Evolutionary conservation across 37 sponge, comb jelly and placozoan genomes (phyloP), one percentile per base, ranked within the genome.

Genomic region (Tethya wilhelma): DNA sequence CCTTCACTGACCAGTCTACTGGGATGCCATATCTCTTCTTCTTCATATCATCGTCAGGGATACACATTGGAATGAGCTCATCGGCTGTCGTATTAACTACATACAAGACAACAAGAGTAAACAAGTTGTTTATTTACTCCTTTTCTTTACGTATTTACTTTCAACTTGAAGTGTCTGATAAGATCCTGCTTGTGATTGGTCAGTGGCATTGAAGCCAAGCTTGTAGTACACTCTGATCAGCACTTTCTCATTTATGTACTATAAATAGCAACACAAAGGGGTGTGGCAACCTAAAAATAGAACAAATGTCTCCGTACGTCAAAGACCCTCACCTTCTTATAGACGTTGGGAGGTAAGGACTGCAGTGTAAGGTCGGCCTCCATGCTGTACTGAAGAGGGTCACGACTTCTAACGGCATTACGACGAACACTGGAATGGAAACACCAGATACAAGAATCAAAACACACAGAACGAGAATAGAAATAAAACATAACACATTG

Each of bases 341-440:
- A 34, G 17, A 92, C 53, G 23, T 86, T 83, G n/a, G 23, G 44
- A 7, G 95, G 88, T 0, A 87, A 4, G 0, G 41, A 45, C 56
- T 66, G 28, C 49, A 31, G 45, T 7, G 64, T 72, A 28, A 76
- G 56, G 39, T 83, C 86, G 36, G 88, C 53, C 68, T 90, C 95
- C 91, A 94, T 90, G 59, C 90, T 62, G 75, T 94, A 94, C 64
- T 79, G 43, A 33, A 69, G 0, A 4, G 78, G 81, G 44, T 87
- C 73, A 12, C 95, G 63, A 0, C 59, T 57, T 36, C 46, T n/a
- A 1, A 87, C 82, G 0, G 95, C 95, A 33, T 82, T 41, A 65
- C 73, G 70, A 26, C 94, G 86, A 38, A 85, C 90, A 70, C 94
- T 93, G 55, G 23, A 72, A n/a, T n/a, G n/a, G n/a, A n/a, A n/a